These are phyloP conservation scores for Trinorchestia longiramus DNA, from an alignment of 1,140 invertebrate genomes.

Conservation along the genomic window DNA sequence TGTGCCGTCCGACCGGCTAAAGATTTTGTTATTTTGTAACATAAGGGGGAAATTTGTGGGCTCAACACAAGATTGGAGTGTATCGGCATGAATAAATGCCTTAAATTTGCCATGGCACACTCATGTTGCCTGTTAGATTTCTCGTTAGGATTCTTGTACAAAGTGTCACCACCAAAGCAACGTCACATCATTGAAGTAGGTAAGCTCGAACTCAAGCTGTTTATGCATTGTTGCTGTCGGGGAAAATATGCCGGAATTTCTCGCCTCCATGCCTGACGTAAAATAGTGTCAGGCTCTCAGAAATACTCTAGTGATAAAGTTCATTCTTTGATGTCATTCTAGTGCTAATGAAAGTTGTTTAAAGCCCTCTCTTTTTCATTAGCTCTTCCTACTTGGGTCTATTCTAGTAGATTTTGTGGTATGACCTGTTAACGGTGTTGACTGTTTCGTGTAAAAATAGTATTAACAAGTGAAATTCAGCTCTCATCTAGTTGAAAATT, in stretches of 20 bases:
- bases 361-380: neutral
- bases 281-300: neutral
- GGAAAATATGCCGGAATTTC: neutral
- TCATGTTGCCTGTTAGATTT: neutral
- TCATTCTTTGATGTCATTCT: constrained; percentile 1
- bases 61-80: too few species aligned
- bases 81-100: too few species aligned
- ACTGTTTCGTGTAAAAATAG: neutral
- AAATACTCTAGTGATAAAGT: neutral
- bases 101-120: neutral
- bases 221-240: constrained; percentile 41
- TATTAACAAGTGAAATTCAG: neutral
- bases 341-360: neutral
- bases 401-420: neutral
- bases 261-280: neutral
- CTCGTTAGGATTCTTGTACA: neutral
- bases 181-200: neutral
- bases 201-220: constrained; percentile 42
- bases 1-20: neutral
- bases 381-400: neutral
- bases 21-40: neutral
- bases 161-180: neutral
- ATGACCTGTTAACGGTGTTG: neutral
- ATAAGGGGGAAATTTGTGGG: neutral
- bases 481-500: neutral